A percentile compares a stretch with the other conserved stretches of the same genome.
phyloP scores from a whole-genome alignment of 2,888 invertebrate species.

The Sarcophaga caerulescens region DNA sequence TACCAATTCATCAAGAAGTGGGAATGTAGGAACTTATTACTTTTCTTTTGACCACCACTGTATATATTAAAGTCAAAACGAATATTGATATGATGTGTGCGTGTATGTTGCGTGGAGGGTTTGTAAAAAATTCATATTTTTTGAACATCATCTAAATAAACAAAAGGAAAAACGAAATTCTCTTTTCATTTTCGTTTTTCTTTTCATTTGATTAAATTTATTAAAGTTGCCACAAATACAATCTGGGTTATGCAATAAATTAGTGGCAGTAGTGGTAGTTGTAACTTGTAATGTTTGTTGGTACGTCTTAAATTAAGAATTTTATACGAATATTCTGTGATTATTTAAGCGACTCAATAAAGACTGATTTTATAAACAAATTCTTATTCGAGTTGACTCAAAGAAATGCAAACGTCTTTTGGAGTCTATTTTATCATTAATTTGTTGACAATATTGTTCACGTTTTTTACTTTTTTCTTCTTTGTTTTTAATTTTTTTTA shows the following conservation, averaged over 20 bases:
- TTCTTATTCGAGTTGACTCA: background rate
- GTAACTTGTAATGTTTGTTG: too few species aligned
- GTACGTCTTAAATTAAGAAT: too few species aligned
- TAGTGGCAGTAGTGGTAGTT: background rate
- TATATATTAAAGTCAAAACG: too few species aligned
- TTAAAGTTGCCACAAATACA: slow-evolving; percentile 30
- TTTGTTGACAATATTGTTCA: slow-evolving; percentile 62
- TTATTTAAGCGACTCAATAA: too few species aligned
- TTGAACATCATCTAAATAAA: slow-evolving; percentile 32
- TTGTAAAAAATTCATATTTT: slow-evolving; percentile 15
- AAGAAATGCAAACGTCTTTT: background rate
- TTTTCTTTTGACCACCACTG: too few species aligned
- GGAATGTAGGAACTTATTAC: too few species aligned
- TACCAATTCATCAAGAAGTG: too few species aligned
- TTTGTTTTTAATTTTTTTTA: slow-evolving; percentile 13
- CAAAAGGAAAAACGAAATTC: slow-evolving; percentile 5
- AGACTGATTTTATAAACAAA: too few species aligned
- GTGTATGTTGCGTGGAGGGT: background rate
- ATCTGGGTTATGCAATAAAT: background rate
- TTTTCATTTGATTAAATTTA: slow-evolving; percentile 37
- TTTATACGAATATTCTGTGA: too few species aligned
- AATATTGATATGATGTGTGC: too few species aligned
- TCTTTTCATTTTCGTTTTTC: background rate
- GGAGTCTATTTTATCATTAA: slow-evolving; percentile 36
- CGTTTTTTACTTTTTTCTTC: slow-evolving; percentile 22